Evolutionary conservation across 2,888 invertebrate species (phyloP).

Genomic region (Stomorhina lunata): DNA sequence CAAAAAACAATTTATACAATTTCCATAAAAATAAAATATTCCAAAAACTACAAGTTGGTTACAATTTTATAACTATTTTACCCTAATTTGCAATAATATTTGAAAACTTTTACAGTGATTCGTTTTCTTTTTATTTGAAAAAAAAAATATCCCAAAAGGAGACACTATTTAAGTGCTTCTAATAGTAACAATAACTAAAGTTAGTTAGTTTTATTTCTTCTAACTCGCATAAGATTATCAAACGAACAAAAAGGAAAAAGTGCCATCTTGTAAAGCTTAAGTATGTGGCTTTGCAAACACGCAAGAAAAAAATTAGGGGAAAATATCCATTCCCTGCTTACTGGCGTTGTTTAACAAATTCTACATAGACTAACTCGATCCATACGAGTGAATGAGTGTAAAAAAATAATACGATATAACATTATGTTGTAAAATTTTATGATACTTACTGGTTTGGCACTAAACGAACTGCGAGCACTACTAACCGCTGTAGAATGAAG

Average conservation of each 20-base stretch:
- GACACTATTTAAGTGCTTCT: constrained; percentile 50
- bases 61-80: constrained; percentile 43
- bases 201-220: constrained; percentile 35
- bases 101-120: constrained; percentile 41
- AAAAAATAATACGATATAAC: constrained; percentile 57
- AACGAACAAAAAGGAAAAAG: neutral
- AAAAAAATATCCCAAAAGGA: constrained; percentile 43
- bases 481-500: constrained; percentile 13
- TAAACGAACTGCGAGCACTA: constrained; percentile 37
- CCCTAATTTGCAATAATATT: constrained; percentile 62
- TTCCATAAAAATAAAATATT: constrained; percentile 17
- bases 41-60: constrained; percentile 22
- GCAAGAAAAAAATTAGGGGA: constrained; percentile 34
- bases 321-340: constrained; percentile 19
- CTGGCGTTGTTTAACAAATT: constrained; percentile 10
- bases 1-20: neutral
- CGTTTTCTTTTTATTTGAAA: neutral
- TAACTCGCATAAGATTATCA: constrained; percentile 28
- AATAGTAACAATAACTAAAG: constrained; percentile 38
- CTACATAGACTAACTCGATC: neutral
- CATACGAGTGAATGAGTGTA: constrained; percentile 14
- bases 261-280: constrained; percentile 29
- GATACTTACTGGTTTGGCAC: constrained; percentile 57
- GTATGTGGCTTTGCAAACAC: constrained; percentile 50
- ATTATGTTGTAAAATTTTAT: constrained; percentile 65